Base-by-base conservation (phyloP, 2,888 invertebrate genomes). In the Achlya flavicornis region DNA sequence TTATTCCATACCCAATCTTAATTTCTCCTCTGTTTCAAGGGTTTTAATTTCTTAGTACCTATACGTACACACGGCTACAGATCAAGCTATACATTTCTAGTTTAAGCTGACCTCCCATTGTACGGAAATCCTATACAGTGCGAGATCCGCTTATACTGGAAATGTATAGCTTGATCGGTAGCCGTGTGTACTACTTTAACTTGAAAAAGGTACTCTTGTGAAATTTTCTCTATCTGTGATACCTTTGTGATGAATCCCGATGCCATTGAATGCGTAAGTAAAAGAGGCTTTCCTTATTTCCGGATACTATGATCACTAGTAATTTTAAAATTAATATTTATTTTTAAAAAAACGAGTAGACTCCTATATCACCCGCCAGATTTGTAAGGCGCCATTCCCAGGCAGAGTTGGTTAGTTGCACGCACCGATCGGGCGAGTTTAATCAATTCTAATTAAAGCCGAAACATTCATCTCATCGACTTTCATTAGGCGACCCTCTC, bases 391-490 rank as follows among this genome's bases (percentile, higher is more conserved):
- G 7, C 19, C 16, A 19, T 53, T 19, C 53, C 53, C 53, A 53
- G 53, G 16, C 19, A 19, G 8, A 53, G 53, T 53, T 19, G 16
- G 53, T 19, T 48, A 53, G 19, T 53, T 53, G 68, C 70, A 66
- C 72, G 67, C 74, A 77, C 68, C 67, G 70, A 74, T 70, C 77
- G 72, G 78, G 76, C 75, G 78, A 83, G 79, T 84, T 86, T 81
- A 84, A 86, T 87, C 84, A 79, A 84, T 88, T 86, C 82, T 84
- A 85, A 89, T 88, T 87, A 84, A 81, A 83, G 75, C 78, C 81
- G 77, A 84, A 86, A 87, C 86, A 88, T 88, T 85, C 80, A 83
- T 89, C 85, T 81, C 84, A 85, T 87, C 83, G 82, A 86, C 83
- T 88, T 86, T 86, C 86, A 87, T 89, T 84, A 85, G 76, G 68